Conservation (phyloP, 2,888 invertebrate genomes). For the Watsonalla binaria region DNA sequence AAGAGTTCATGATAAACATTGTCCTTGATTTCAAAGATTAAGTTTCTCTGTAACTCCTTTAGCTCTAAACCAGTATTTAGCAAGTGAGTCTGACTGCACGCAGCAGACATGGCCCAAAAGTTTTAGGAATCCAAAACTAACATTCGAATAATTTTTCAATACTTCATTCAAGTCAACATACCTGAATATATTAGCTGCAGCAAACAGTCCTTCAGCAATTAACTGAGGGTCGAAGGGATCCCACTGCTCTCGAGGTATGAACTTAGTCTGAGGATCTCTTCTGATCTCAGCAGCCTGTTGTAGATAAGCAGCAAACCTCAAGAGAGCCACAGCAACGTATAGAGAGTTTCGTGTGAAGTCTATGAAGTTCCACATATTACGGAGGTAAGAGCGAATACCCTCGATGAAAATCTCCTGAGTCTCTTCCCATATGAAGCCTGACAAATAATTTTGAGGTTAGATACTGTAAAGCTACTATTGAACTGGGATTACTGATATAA, state of each 20-base stretch:
- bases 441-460: background rate
- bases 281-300: conserved; percentile 86
- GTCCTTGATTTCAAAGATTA: too few relatives aligned
- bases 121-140: too few relatives aligned
- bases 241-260: conserved; percentile 91
- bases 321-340: conserved; percentile 85
- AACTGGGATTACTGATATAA: too few relatives aligned
- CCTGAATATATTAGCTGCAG: conserved; percentile 96
- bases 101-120: too few relatives aligned
- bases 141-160: too few relatives aligned
- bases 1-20: too few relatives aligned
- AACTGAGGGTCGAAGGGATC: conserved; percentile 95
- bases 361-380: conserved; percentile 98
- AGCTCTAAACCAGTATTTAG: too few relatives aligned
- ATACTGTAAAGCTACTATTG: too few relatives aligned
- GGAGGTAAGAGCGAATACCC: conserved; percentile 91
- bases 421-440: conserved; percentile 95
- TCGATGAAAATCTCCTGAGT: conserved; percentile 92
- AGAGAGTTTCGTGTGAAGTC: conserved; percentile 94
- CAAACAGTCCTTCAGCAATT: conserved; percentile 94
- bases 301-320: conserved; percentile 85
- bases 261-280: conserved; percentile 83
- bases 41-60: too few relatives aligned
- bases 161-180: conserved; percentile 26
- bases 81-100: too few relatives aligned